Evolutionary conservation across 2,113 vertebrate species (phyloP).

Genomic region (Cromileptes altivelis): DNA sequence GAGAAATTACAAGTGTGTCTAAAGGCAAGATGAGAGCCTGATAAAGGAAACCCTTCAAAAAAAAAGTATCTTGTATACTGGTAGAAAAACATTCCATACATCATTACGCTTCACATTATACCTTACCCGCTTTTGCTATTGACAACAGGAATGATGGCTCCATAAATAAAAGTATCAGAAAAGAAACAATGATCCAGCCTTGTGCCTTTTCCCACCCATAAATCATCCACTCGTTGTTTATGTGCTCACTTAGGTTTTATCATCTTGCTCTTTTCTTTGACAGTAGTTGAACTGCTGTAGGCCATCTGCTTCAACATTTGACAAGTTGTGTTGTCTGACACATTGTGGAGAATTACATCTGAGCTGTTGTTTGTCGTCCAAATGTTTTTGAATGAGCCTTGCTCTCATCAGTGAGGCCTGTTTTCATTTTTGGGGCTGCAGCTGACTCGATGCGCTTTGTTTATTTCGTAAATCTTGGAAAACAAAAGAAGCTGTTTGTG

Average conservation of each 20-base stretch:
- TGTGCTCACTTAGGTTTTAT: not conserved
- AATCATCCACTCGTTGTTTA: not conserved
- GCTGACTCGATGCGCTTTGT: slow-evolving; percentile 1
- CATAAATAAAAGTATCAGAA: not conserved
- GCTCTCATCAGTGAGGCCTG: not conserved
- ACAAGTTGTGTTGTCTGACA: slow-evolving; percentile 10
- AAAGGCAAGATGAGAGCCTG: not conserved
- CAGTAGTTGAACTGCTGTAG: not conserved
- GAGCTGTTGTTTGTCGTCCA: slow-evolving; percentile 34
- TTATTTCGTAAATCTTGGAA: slow-evolving; percentile 10
- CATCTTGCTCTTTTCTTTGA: slow-evolving; percentile 7
- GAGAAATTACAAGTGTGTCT: no score
- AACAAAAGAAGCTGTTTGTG: slow-evolving; percentile 2
- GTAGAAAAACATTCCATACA: not conserved
- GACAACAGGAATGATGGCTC: not conserved
- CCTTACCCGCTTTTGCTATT: not conserved
- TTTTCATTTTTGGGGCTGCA: slow-evolving; percentile 5
- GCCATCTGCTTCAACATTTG: slow-evolving; percentile 34
- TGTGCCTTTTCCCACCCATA: slow-evolving; percentile 2
- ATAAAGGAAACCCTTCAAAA: not conserved
- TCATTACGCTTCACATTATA: not conserved
- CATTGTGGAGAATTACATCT: slow-evolving; percentile 19
- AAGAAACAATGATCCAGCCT: not conserved
- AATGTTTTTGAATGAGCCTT: slow-evolving; percentile 22
- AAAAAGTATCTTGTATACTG: not conserved